Percentiles rank a stretch among this genome's conserved stretches.
Evolutionary conservation across 2,888 invertebrate genomes (phyloP).

Genomic region (Apotomis capreana): DNA sequence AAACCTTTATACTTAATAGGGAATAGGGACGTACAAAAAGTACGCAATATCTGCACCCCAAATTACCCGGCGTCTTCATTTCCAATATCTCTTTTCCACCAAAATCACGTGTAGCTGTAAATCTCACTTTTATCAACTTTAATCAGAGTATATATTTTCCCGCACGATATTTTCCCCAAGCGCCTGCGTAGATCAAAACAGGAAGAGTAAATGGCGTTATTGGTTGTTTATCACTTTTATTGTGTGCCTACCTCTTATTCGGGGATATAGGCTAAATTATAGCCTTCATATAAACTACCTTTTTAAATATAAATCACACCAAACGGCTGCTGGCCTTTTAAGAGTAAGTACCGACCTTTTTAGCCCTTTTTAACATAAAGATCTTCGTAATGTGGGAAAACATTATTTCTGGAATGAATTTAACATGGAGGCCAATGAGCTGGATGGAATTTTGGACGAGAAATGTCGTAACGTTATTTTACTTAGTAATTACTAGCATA

Average conservation of each 20-base stretch:
- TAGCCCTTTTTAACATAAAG: conserved; percentile 30
- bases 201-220: conserved; percentile 25
- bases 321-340: conserved; percentile 35
- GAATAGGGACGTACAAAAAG: too few relatives aligned
- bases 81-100: neutral
- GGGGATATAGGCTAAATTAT: conserved; percentile 32
- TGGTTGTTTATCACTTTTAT: conserved; percentile 38
- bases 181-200: conserved; percentile 5
- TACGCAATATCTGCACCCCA: too few relatives aligned
- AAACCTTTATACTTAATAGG: too few relatives aligned
- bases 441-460: neutral
- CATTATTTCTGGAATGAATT: conserved; percentile 2
- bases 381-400: conserved; percentile 28
- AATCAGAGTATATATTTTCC: neutral
- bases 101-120: neutral
- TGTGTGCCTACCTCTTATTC: conserved; percentile 28
- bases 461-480: too few relatives aligned
- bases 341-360: conserved; percentile 34
- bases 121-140: neutral
- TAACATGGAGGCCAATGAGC: neutral
- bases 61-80: too few relatives aligned
- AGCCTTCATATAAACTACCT: conserved; percentile 35
- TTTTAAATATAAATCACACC: conserved; percentile 34
- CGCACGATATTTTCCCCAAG: neutral
- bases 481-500: too few relatives aligned